phyloP scores from a whole-genome alignment of 2,113 vertebrate genomes.

The Chaetodon auriga region DNA sequence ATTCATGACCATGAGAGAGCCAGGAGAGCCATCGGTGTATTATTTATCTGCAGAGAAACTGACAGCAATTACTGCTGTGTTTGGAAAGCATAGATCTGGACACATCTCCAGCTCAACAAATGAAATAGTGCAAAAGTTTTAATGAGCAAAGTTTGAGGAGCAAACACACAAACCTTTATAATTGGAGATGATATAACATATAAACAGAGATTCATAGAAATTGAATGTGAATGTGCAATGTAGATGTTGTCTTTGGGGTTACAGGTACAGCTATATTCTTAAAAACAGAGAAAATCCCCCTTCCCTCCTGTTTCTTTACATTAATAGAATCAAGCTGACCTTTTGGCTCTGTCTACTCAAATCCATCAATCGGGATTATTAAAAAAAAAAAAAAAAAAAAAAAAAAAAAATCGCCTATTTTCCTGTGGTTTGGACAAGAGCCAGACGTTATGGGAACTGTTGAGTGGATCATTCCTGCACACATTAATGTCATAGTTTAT shows the following conservation, averaged over 20 bases:
- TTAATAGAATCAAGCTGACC: constrained; percentile 1
- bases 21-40: constrained; percentile 36
- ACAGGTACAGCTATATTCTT: neutral
- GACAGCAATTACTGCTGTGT: constrained; percentile 67
- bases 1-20: constrained; percentile 25
- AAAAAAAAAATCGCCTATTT: constrained; percentile 6
- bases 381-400: constrained; percentile 15
- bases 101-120: constrained; percentile 47
- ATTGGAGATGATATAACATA: neutral
- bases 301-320: neutral
- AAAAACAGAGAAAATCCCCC: too few species aligned
- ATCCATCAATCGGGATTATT: constrained; percentile 25
- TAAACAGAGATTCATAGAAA: constrained; percentile 3
- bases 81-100: constrained; percentile 55
- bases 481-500: constrained; percentile 65
- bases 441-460: constrained; percentile 47
- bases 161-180: constrained; percentile 20
- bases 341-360: constrained; percentile 19
- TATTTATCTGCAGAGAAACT: constrained; percentile 61
- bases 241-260: neutral
- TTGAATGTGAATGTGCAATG: neutral
- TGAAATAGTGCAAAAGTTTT: constrained; percentile 58
- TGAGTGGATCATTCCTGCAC: constrained; percentile 43
- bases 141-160: constrained; percentile 62
- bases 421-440: constrained; percentile 46